A percentile compares a stretch with the other conserved stretches of the same genome.
Evolutionary conservation across 2,113 vertebrate genomes (phyloP).

Genomic region (Labrus mixtus): DNA sequence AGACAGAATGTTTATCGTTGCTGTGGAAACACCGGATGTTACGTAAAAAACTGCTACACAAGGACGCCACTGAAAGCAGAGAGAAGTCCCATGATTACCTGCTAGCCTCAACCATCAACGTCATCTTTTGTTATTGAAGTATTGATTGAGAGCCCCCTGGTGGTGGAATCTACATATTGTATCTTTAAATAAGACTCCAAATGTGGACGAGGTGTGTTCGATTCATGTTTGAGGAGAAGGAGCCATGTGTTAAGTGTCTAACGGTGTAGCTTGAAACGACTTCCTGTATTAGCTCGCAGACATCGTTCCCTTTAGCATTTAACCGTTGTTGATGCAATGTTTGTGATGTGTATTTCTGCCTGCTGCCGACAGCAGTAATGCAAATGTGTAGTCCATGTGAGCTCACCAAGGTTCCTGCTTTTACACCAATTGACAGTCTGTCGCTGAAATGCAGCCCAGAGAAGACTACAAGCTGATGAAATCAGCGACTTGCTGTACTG

Average conservation of each 20-base stretch:
- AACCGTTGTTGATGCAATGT: neutral
- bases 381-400: constrained; percentile 3
- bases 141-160: no score
- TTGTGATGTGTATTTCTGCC: constrained; percentile 10
- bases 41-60: no score
- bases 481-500: neutral
- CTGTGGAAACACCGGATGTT: no score
- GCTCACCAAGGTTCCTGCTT: neutral
- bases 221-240: neutral
- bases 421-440: neutral
- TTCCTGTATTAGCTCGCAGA: neutral
- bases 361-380: no score
- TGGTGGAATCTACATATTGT: no score
- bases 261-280: neutral
- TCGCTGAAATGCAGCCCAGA: neutral
- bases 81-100: no score
- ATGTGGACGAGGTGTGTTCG: neutral
- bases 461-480: neutral
- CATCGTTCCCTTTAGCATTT: neutral
- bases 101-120: no score
- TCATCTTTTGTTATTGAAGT: no score
- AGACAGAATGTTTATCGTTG: no score
- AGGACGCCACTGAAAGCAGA: no score
- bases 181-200: neutral
- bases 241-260: neutral